Conservation (phyloP, 2,797 vertebrate genomes). For the Tolypeutes matacus region DNA sequence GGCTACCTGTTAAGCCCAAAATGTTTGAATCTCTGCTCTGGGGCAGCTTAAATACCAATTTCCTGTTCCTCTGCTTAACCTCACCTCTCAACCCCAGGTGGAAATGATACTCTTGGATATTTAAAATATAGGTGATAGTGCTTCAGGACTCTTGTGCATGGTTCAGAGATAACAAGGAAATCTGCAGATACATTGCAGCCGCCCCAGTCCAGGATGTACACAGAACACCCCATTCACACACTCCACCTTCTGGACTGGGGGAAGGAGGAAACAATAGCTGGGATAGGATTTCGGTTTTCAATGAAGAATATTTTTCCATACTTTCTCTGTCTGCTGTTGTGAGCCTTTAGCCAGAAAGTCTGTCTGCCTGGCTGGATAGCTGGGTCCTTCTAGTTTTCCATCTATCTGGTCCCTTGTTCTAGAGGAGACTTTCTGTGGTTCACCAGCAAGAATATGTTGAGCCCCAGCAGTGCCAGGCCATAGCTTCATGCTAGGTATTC, state of each 20-base stretch:
- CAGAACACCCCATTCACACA: accelerated
- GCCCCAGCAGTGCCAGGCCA: not conserved
- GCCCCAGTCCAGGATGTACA: no score
- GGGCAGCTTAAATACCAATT: not conserved
- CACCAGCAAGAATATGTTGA: not conserved
- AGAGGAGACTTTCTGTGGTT: not conserved
- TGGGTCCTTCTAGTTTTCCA: not conserved
- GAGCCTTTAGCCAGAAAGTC: conserved; percentile 3
- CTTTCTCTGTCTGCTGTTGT: not conserved
- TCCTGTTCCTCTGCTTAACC: not conserved
- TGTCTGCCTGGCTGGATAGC: not conserved
- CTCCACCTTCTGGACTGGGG: no score
- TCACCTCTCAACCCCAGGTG: not conserved
- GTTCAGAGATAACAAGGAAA: not conserved
- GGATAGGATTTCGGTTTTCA: not conserved
- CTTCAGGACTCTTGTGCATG: not conserved
- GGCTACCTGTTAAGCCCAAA: not conserved
- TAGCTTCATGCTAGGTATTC: not conserved
- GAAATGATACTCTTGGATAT: not conserved
- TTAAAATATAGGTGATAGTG: not conserved
- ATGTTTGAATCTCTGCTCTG: not conserved
- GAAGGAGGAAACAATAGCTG: not conserved
- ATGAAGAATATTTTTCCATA: not conserved
- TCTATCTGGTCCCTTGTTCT: not conserved
- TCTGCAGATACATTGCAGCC: not conserved